Evolutionary conservation across 2,113 vertebrate genomes (phyloP), one percentile per base, ranked within the genome.

Genomic region (Protobothrops flavoviridis): DNA sequence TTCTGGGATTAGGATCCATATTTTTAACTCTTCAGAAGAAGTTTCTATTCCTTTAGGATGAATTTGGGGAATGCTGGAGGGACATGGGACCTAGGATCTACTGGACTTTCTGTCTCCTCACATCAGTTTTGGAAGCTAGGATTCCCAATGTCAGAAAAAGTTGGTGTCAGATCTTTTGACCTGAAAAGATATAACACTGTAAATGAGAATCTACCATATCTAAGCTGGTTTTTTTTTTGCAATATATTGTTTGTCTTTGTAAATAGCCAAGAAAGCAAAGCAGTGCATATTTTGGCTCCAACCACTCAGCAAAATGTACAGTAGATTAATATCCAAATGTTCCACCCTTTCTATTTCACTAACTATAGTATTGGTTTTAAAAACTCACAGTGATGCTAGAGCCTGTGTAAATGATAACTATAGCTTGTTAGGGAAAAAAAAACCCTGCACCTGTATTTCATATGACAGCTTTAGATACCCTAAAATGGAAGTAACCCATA

Each of bases 331-430:
- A 56, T 39, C 23, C 39, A 10, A 11, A 90, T 11, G 21, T 52
- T 61, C n/a, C 17, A n/a, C 15, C 4, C 39, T 21, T 86, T 1
- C 26, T 88, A 50, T 69, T 96, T 90, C 21, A 93, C 53, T 94
- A 29, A 2, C 52, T 88, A 15, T 0, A 52, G 91, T 88, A 21
- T 59, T 90, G 50, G 91, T 5, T 91, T 93, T 89, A 88, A 92
- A 94, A 61, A 59, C n/a, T 89, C 56, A 89, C 92, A 95, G 90
- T 33, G 85, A 55, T 87, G 39, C 48, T 21, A 21, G 45, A 50
- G 12, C 33, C 13, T 55, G 64, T 87, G 0, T 85, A 93, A 95
- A 91, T 94, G 1, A 81, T 61, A 43, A 33, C 61, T 93, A 57
- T 53, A 89, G 24, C 24, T 48, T 48, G 57, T 87, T 64, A 87